Evolutionary conservation across 2,113 vertebrate species (phyloP).

Genomic region (Thalassoma bifasciatum): DNA sequence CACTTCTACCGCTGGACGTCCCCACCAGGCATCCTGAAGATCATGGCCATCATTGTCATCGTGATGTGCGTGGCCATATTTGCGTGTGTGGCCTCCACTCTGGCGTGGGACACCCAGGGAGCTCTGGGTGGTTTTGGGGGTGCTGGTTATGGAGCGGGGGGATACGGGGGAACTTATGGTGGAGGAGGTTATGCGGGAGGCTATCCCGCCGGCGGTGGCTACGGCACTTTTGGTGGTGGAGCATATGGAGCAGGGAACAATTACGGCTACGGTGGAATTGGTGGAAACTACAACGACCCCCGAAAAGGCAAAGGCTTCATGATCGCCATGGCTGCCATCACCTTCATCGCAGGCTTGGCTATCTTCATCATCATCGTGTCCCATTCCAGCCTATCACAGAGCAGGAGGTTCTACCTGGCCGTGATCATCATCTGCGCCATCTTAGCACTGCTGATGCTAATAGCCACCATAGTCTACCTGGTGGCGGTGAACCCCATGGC

Average conservation of each 20-base stretch:
- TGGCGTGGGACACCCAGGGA: constrained; percentile 86
- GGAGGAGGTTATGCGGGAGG: background rate
- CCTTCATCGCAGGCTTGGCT: constrained; percentile 82
- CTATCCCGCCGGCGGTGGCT: background rate
- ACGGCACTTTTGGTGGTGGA: constrained; percentile 38
- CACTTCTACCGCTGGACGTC: constrained; percentile 92
- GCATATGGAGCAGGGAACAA: constrained; percentile 61
- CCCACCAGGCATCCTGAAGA: constrained; percentile 90
- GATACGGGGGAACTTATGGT: background rate
- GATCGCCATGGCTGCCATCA: constrained; percentile 86
- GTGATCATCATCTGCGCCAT: constrained; percentile 85
- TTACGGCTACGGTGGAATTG: constrained; percentile 80
- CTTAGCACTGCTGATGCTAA: constrained; percentile 84
- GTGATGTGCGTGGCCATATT: constrained; percentile 89
- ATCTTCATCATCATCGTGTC: constrained; percentile 88
- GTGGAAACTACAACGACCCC: constrained; percentile 87
- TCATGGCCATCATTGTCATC: constrained; percentile 85
- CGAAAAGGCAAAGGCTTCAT: constrained; percentile 89
- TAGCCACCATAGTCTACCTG: constrained; percentile 90
- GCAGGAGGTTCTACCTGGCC: constrained; percentile 87
- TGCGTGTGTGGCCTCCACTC: constrained; percentile 91
- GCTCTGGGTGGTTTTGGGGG: constrained; percentile 75
- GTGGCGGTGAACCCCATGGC: constrained; percentile 90
- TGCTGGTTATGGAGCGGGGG: background rate
- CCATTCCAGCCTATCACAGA: constrained; percentile 78